Percentiles rank a stretch among this genome's conserved stretches.
Evolutionary conservation across 1,140 invertebrate genomes (phyloP).

Genomic region (Scylla paramamosain): DNA sequence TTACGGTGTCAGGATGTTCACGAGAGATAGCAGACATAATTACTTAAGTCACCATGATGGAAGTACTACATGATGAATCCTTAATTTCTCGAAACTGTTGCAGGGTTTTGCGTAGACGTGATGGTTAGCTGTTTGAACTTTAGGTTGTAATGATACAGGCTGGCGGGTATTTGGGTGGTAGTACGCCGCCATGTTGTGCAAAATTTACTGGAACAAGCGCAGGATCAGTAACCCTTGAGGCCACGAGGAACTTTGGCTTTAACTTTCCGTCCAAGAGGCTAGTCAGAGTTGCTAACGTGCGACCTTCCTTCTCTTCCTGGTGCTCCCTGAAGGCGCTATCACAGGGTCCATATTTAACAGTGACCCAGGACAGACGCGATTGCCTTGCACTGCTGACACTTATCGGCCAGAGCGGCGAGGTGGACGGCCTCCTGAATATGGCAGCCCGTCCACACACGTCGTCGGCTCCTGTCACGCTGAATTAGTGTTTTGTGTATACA

Average conservation of each 20-base stretch:
- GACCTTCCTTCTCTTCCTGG: neutral
- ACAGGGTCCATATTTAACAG: neutral
- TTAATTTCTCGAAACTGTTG: too few species aligned
- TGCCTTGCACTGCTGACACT: neutral
- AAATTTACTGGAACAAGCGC: neutral
- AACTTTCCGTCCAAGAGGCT: neutral
- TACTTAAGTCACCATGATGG: too few species aligned
- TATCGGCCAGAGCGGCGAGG: neutral
- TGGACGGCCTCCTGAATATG: neutral
- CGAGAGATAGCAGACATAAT: too few species aligned
- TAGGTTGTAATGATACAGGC: too few species aligned
- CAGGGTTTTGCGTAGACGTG: too few species aligned
- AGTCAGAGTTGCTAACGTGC: neutral
- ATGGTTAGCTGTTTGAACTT: too few species aligned
- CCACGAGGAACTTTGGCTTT: neutral
- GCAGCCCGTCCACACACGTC: neutral
- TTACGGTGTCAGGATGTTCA: neutral
- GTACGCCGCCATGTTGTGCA: neutral
- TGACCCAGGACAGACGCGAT: neutral
- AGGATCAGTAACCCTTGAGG: neutral
- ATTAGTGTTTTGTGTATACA: neutral
- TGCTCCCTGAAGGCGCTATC: neutral
- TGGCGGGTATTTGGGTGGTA: too few species aligned
- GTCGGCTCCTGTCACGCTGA: neutral
- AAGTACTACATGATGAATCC: too few species aligned